Evolutionary conservation across 2,797 vertebrate species (phyloP).

Genomic region (Pangasius sanitwongsei): DNA sequence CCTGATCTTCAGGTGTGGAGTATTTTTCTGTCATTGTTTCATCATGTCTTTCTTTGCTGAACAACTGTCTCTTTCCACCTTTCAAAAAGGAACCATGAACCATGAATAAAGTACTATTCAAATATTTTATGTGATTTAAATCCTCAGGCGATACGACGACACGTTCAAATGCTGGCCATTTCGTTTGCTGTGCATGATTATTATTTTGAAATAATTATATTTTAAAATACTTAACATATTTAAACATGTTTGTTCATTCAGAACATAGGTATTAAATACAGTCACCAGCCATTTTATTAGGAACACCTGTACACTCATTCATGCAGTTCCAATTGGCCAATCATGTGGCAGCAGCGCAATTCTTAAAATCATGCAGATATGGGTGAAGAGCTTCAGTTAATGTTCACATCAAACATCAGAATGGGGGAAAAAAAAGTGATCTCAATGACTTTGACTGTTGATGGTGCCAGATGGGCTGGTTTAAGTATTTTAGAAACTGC

Average conservation of each 20-base stretch:
- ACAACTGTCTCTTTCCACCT: not conserved
- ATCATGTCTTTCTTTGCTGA: not conserved
- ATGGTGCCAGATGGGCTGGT: not conserved
- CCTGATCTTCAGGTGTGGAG: not conserved
- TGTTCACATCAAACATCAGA: not conserved
- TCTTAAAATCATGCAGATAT: not conserved
- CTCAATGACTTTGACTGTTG: not conserved
- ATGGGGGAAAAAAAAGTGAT: not conserved
- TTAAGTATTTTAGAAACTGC: not conserved
- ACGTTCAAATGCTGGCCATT: not conserved
- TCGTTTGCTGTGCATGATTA: not conserved
- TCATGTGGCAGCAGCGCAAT: not conserved
- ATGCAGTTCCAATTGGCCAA: not conserved
- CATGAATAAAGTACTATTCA: not conserved
- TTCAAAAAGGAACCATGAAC: not conserved
- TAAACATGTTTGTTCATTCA: not conserved
- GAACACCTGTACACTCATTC: not conserved
- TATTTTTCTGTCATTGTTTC: conserved; percentile 11
- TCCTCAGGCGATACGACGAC: not conserved
- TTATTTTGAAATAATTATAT: too few species aligned
- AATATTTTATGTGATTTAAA: not conserved
- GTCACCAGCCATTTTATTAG: not conserved
- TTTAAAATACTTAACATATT: not conserved
- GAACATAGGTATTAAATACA: not conserved
- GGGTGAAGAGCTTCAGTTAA: not conserved